These are phyloP conservation scores for Agrochola macilenta DNA, from an alignment of 2,888 invertebrate genomes.

Conservation along the genomic window DNA sequence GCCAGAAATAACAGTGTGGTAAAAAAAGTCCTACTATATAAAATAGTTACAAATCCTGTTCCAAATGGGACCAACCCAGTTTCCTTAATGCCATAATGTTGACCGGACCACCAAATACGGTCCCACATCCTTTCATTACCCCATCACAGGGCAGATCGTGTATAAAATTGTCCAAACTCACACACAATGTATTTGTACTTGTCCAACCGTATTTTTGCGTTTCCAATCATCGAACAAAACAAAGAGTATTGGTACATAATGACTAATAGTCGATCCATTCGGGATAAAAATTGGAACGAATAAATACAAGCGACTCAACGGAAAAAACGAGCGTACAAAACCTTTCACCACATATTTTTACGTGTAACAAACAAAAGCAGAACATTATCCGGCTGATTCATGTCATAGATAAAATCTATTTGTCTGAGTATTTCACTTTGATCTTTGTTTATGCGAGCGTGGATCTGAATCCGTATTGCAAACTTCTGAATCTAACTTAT, in stretches of 20 bases:
- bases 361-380: conserved; percentile 70
- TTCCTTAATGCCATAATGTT: conserved; percentile 35
- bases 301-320: conserved; percentile 63
- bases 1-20: conserved; percentile 8
- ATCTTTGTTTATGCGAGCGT: conserved; percentile 64
- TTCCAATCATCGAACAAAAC: conserved; percentile 63
- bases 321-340: conserved; percentile 61
- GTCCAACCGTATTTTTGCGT: conserved; percentile 52
- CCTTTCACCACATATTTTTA: conserved; percentile 69
- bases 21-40: too few relatives aligned
- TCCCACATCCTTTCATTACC: conserved; percentile 48
- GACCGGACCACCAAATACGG: conserved; percentile 42
- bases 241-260: conserved; percentile 62
- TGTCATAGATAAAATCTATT: conserved; percentile 72
- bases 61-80: conserved; percentile 24
- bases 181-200: conserved; percentile 53
- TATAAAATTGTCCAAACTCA: conserved; percentile 50
- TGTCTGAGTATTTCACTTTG: conserved; percentile 69
- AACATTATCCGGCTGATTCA: conserved; percentile 72
- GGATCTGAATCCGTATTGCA: conserved; percentile 62
- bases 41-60: too few relatives aligned
- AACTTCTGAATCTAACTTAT: conserved; percentile 61
- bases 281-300: conserved; percentile 64
- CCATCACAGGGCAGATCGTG: conserved; percentile 39
- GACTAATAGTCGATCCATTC: conserved; percentile 61